These are phyloP conservation scores for Cherax quadricarinatus DNA, from an alignment of 1,140 invertebrate genomes.

Conservation along the genomic window DNA sequence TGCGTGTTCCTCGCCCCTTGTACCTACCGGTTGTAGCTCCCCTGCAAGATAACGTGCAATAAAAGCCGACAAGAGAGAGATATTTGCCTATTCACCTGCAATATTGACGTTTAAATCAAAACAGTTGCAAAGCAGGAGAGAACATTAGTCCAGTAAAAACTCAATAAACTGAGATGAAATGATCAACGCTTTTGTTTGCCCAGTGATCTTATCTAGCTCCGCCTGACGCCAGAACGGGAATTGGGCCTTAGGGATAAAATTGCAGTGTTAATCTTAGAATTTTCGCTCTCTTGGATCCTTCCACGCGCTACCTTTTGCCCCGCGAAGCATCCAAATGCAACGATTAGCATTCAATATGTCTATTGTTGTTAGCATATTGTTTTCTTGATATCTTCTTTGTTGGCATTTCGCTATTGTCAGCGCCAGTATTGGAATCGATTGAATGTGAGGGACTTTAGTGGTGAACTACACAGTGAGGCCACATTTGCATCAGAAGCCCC, in stretches of 20 bases:
- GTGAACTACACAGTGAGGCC: not conserved
- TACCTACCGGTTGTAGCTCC: not conserved
- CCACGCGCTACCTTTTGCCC: not conserved
- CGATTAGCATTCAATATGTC: slow-evolving; percentile 58
- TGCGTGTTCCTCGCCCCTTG: not conserved
- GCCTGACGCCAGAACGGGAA: not conserved
- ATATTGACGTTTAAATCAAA: slow-evolving; percentile 58
- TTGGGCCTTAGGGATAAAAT: slow-evolving; percentile 15
- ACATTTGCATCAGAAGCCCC: slow-evolving; percentile 56
- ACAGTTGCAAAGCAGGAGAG: slow-evolving; percentile 51
- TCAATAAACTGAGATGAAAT: slow-evolving; percentile 55
- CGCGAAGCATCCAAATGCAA: slow-evolving; percentile 49
- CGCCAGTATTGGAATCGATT: slow-evolving; percentile 12
- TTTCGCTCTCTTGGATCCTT: not conserved
- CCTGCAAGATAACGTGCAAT: not conserved
- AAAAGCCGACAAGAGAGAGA: slow-evolving; percentile 8
- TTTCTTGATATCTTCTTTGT: slow-evolving; percentile 53
- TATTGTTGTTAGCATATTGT: slow-evolving; percentile 33
- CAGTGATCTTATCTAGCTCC: slow-evolving; percentile 43
- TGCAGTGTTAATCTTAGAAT: not conserved
- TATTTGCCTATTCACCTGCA: not conserved
- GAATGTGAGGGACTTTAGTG: slow-evolving; percentile 1
- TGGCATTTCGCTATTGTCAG: slow-evolving; percentile 41
- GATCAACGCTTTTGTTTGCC: slow-evolving; percentile 63
- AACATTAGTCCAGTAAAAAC: slow-evolving; percentile 52